Evolutionary conservation across 2,113 vertebrate species (phyloP), one percentile per base, ranked within the genome.

Genomic region (Ammodytes marinus): DNA sequence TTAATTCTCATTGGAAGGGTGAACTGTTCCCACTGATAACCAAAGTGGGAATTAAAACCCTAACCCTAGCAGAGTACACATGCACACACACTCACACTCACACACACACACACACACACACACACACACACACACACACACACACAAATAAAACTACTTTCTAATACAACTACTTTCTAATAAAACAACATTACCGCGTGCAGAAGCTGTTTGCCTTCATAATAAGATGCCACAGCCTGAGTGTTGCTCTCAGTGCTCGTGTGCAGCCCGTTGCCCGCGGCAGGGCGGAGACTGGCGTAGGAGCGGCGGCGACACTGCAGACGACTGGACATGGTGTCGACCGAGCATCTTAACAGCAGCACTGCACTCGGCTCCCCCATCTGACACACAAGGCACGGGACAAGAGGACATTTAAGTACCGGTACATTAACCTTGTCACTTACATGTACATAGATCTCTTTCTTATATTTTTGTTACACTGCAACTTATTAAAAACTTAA

Each of bases 271-370:
- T 8, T 8, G 68, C 86, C 81, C 8, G 61, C 46, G 92, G 27
- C 83, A 0, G 86, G 1, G 0, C 42, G 83, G 37, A 72, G 78
- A 13, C 90, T 91, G 0, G 53, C 89, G 68, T 77, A 42, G 77
- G 90, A 80, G 46, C 84, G 90, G 53, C 71, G 83, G 1, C 93
- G 91, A 61, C 92, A 86, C 82, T 95, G 92, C 72, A 96, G 93
- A 40, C 95, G 96, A 5, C 66, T 80, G 76, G 91, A 95, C 97
- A 97, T 96, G 77, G 95, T 96, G 82, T 97, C 96, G 3, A 94
- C 88, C 0, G 96, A 97, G 86, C 98, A 98, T 70, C 93, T 96
- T 89, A 99, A 91, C 82, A 96, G 95, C 13, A 99, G 88, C 60
- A 98, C 97, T 0, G 96, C 87, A 27, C 92, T 93, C 4, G 98